Evolutionary conservation across 2,113 vertebrate species (phyloP).

Genomic region (Gnathonemus echidnorhynchus): DNA sequence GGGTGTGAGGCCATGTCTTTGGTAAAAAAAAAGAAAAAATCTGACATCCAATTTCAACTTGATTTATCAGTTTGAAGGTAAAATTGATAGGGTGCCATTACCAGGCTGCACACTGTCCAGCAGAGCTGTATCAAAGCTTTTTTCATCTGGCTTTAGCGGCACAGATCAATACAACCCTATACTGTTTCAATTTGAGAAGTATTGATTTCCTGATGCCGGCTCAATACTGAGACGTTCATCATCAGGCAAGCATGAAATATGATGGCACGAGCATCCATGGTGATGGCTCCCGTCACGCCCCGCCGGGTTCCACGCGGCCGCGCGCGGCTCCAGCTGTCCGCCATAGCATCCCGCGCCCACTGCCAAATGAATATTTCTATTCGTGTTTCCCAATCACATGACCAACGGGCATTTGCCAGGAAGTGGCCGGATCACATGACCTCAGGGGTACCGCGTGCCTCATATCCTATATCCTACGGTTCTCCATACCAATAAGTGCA

Average conservation of each 20-base stretch:
- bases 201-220: conserved; percentile 92
- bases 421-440: not conserved
- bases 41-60: conserved; percentile 99
- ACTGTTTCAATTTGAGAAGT: conserved; percentile 98
- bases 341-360: not conserved
- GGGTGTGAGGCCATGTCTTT: conserved; percentile 55
- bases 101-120: conserved; percentile 77
- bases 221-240: conserved; percentile 85
- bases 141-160: conserved; percentile 84
- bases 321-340: conserved; percentile 21
- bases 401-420: not conserved
- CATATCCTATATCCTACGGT: not conserved
- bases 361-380: not conserved
- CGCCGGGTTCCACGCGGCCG: conserved; percentile 37
- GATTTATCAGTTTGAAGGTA: conserved; percentile 99
- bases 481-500: not conserved
- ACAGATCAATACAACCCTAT: conserved; percentile 96
- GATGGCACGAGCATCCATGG: conserved; percentile 48
- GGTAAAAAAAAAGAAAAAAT: conserved; percentile 63
- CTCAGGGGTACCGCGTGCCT: too few species aligned
- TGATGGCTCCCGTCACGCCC: conserved; percentile 47
- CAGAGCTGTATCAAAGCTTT: conserved; percentile 86
- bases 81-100: conserved; percentile 99
- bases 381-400: not conserved
- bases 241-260: conserved; percentile 72